Evolutionary conservation across 2,113 vertebrate genomes (phyloP), one percentile per base, ranked within the genome.

Genomic region (Notiomystis cincta): DNA sequence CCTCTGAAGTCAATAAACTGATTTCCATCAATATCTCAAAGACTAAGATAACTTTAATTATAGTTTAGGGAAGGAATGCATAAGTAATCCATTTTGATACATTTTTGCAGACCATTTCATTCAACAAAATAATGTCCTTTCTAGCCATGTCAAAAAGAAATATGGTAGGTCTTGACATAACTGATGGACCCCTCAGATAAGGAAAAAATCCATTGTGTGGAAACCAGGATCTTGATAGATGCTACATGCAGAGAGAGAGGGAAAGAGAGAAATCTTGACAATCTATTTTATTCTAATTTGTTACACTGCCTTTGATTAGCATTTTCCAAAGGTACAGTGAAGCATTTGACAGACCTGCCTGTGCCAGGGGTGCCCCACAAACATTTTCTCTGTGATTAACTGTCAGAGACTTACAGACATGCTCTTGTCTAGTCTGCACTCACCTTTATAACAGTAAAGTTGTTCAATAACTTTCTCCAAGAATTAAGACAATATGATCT

Each of bases 11-110:
- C 20, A 97, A 61, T 22, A 56, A 93, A 83, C 47, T 54, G 54
- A 71, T 95, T 96, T 93, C 71, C 82, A 96, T 58, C 65, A 91
- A 66, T 81, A 93, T 37, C 90, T 87, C 82, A 92, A 93, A 95
- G 50, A 73, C 70, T 71, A 90, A 77, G 62, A 82, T 87, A 87
- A 89, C 35, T 13, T 33, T 94, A 94, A 90, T 83, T 96, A 76
- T 48, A 94, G 47, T 89, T 91, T 51, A 57, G 16, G 58, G 90
- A 97, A 61, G 28, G 51, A 95, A 94, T 47, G 54, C 56, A 82
- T 79, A 76, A 88, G 82, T 77, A 97, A 53, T 37, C 58, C 95
- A 33, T 93, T 97, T 93, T 83, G 69, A 65, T 87, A 60, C 13
- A 25, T 92, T 96, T 96, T 95, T 93, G 81, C 15, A 24, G 18